Percentiles rank a stretch among this genome's conserved stretches.
These are phyloP conservation scores for Rutilus rutilus DNA, from an alignment of 2,113 vertebrate genomes.

Conservation along the genomic window DNA sequence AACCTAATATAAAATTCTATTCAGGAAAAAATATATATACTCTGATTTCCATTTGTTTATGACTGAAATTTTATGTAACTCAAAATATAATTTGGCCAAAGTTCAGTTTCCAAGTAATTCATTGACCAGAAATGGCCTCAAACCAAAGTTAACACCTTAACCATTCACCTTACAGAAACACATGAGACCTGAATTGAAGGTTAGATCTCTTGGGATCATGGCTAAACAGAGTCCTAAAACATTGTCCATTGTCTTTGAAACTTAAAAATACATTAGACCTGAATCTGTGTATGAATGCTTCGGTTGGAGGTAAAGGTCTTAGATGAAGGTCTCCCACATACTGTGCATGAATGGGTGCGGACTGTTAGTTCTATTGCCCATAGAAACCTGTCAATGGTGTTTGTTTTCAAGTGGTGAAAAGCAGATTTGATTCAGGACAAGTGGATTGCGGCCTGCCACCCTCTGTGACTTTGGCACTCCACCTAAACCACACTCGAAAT, in stretches of 20 bases:
- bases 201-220: neutral
- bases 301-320: neutral
- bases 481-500: neutral
- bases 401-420: conserved; percentile 41
- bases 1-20: neutral
- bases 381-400: conserved; percentile 5
- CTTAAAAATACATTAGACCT: conserved; percentile 7
- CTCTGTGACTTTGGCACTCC: neutral
- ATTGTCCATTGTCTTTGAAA: neutral
- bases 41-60: too few relatives aligned
- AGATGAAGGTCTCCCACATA: neutral
- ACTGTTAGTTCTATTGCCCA: neutral
- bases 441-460: neutral
- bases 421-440: conserved; percentile 54
- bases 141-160: neutral
- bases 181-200: neutral
- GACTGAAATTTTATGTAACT: too few relatives aligned
- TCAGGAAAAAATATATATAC: neutral
- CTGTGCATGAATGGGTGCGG: conserved; percentile 27
- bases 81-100: neutral
- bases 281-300: neutral
- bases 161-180: neutral
- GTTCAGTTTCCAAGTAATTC: neutral
- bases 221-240: neutral
- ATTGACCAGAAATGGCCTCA: neutral